Base-by-base conservation (phyloP, 2,797 vertebrate genomes). In the Peromyscus attwateri region DNA sequence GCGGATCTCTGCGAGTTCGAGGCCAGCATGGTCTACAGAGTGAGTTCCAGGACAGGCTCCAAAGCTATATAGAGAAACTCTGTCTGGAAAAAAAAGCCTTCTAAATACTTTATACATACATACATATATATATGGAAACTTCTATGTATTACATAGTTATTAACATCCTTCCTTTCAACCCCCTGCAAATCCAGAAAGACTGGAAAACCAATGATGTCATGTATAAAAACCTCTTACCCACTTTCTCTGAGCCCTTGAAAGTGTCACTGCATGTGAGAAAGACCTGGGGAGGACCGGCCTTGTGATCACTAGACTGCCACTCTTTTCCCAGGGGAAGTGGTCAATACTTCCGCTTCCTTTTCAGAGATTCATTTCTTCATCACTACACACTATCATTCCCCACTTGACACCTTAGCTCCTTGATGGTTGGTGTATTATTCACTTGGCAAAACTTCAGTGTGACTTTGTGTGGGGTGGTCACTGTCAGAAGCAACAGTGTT, bases 361-460 rank as follows among this genome's bases (percentile, higher is more conserved):
- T 84, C 92, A 55, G 91, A 83, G 93, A 91, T 60, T 89, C 95
- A 49, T 55, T 57, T 94, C 97, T 94, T 10, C 0, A 97, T 93
- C 82, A 94, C 87, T 88, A 85, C 71, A 92, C 83, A 96, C 96
- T 95, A 92, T 89, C 89, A 96, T 96, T 96, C 93, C 92, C 71
- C 71, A 89, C 92, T 91, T 73, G 96, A 96, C 83, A 82, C 93
- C 95, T 94, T 68, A 77, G 91, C 91, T 73, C 94, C 91, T 90
- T 94, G 91, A 97, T 81, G 91, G 92, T 57, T 96, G 76, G 87
- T 94, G 91, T 34, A 4, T 75, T 96, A 93, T 95, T 80, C 96
- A 91, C 14, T 93, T 97, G 97, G 92, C 97, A 97, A 89, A 94
- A 91, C 68, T 95, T 88, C 98, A 97, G n/a, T 3, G 77, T 91